These are phyloP conservation scores for Cotesia congregata DNA, from an alignment of 2,888 invertebrate genomes.

Conservation along the genomic window DNA sequence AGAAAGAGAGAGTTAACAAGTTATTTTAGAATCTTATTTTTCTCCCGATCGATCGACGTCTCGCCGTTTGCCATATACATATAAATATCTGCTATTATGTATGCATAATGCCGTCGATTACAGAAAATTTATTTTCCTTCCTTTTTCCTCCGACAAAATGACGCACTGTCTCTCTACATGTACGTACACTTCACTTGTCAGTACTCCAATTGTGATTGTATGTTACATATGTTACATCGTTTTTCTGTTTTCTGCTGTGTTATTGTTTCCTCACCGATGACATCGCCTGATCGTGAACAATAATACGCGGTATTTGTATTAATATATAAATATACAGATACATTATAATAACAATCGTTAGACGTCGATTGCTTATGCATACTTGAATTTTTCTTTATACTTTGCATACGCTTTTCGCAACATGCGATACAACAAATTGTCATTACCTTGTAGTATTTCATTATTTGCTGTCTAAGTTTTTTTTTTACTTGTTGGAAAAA, in stretches of 20 bases:
- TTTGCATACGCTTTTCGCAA: neutral
- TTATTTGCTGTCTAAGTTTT: neutral
- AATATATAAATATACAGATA: neutral
- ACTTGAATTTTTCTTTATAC: neutral
- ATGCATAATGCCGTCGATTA: neutral
- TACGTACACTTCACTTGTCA: neutral
- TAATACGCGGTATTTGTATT: neutral
- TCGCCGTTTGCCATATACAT: slow-evolving; percentile 26
- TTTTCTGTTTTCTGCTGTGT: neutral
- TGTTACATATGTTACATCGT: neutral
- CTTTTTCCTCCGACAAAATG: neutral
- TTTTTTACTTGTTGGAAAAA: too few relatives aligned
- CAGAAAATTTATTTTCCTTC: neutral
- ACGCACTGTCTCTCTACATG: neutral
- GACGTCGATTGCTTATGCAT: neutral
- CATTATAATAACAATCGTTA: neutral
- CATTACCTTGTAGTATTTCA: neutral
- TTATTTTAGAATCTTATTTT: slow-evolving; percentile 39
- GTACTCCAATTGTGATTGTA: neutral
- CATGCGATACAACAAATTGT: neutral
- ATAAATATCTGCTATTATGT: neutral
- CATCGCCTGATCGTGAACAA: slow-evolving; percentile 3
- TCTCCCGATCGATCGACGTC: slow-evolving; percentile 37
- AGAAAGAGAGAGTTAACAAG: slow-evolving; percentile 7
- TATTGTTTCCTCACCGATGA: neutral